phyloP scores from a whole-genome alignment of 2,797 vertebrate species.

The Sebastes paucispinis region DNA sequence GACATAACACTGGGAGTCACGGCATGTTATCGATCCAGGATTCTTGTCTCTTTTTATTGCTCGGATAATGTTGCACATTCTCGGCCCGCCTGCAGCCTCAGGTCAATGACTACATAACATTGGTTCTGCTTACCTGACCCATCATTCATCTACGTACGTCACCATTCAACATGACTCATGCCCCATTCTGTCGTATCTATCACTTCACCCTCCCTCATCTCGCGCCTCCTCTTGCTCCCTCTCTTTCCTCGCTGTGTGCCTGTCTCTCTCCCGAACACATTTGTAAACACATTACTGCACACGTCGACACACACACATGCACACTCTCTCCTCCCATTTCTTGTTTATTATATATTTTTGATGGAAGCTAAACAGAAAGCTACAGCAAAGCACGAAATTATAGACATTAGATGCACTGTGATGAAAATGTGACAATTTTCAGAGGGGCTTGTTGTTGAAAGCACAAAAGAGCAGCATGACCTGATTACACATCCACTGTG shows the following conservation, averaged over 20 bases:
- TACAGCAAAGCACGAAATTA: background rate
- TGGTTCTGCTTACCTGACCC: constrained; percentile 49
- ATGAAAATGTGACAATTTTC: background rate
- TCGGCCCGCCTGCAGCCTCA: constrained; percentile 7
- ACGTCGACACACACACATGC: background rate
- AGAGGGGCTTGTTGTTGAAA: constrained; percentile 9
- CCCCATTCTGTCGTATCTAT: constrained; percentile 44
- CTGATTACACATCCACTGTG: constrained; percentile 50
- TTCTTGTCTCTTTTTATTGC: constrained; percentile 6
- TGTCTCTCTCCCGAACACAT: constrained; percentile 11
- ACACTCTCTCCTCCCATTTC: background rate
- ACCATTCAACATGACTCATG: constrained; percentile 62
- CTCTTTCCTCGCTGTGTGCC: background rate
- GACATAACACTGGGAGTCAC: background rate
- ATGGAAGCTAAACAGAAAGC: background rate
- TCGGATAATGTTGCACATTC: background rate
- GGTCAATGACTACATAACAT: constrained; percentile 26
- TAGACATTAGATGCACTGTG: background rate
- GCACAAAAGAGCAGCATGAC: constrained; percentile 43
- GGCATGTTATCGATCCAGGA: constrained; percentile 20
- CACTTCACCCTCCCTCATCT: constrained; percentile 24
- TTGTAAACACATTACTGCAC: constrained; percentile 17
- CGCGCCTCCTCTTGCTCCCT: constrained; percentile 7
- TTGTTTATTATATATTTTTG: constrained; percentile 5
- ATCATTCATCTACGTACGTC: constrained; percentile 50